These are phyloP conservation scores for Australoheros facetus DNA, from an alignment of 2,797 vertebrate species.

Conservation along the genomic window DNA sequence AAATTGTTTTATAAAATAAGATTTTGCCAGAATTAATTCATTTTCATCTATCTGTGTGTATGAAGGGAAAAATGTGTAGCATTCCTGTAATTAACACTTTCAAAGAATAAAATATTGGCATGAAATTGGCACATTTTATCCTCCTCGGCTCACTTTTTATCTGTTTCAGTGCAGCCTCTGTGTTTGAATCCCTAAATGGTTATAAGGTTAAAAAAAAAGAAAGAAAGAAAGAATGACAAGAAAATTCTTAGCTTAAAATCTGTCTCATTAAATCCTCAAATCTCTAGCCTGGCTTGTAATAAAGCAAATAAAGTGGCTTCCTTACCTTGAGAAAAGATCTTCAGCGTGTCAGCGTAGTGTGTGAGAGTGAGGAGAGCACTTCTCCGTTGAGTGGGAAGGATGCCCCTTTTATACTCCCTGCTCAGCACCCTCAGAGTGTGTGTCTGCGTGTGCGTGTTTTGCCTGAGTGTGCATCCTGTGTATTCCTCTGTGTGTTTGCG, in stretches of 20 bases:
- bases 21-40: not conserved
- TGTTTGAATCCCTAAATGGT: not conserved
- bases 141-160: not conserved
- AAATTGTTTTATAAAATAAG: not conserved
- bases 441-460: constrained; percentile 41
- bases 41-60: not conserved
- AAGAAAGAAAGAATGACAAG: not conserved
- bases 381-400: constrained; percentile 71
- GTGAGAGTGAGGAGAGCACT: constrained; percentile 68
- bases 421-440: constrained; percentile 61
- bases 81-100: not conserved
- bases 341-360: constrained; percentile 52
- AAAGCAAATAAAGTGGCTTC: not conserved
- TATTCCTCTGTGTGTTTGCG: constrained; percentile 34
- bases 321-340: constrained; percentile 72
- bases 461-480: constrained; percentile 35
- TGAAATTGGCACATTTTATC: not conserved
- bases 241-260: not conserved
- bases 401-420: constrained; percentile 77
- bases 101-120: not conserved
- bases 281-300: not conserved
- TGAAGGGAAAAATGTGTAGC: not conserved
- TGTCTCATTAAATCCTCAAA: not conserved
- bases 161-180: not conserved
- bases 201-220: not conserved